Base-by-base conservation (phyloP, 2,797 vertebrate species). In the Syngnathus rostellatus region DNA sequence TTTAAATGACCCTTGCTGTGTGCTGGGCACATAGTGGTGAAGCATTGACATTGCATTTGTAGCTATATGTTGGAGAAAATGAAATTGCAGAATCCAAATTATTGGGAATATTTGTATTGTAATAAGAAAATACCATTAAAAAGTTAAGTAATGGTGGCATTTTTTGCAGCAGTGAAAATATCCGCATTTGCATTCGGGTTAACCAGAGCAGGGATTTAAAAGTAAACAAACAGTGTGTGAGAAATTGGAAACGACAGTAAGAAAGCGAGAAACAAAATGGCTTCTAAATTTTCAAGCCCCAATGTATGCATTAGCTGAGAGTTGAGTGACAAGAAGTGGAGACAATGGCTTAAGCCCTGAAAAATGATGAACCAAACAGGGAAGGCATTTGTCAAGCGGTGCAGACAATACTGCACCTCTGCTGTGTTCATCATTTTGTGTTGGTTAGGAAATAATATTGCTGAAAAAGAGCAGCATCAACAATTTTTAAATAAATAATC, bases 181-280 rank as follows among this genome's bases (percentile, higher is more conserved):
- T 53, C n/a, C 21, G n/a, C 50, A 53, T 10, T 53, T 53, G n/a
- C 9, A 53, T 53, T 53, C 10, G n/a, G 50, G n/a, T 8, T 21
- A 23, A 4, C 50, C 37, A 9, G 17, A 59, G 38, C 58, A 50
- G 25, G 1, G 10, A 37, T 50, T 19, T 31, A 48, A n/a, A 57
- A 70, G 74, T 72, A 76, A 75, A 77, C 37, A 64, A 21, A 39
- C 37, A 64, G 11, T 39, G 19, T 38, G 38, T n/a, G 64, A 58
- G 60, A 62, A 79, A 78, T 77, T 73, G 67, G 77, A 73, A 77
- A 50, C 71, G 72, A 72, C 59, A 61, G 62, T 50, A 69, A 75
- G 43, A 14, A 62, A 72, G 53, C 57, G 39, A 63, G 55, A 53
- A 65, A 64, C 65, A 74, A 77, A 25, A 39, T 9, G 63, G 45